Conservation (phyloP, 2,888 invertebrate genomes). For the Plemyria rubiginata region DNA sequence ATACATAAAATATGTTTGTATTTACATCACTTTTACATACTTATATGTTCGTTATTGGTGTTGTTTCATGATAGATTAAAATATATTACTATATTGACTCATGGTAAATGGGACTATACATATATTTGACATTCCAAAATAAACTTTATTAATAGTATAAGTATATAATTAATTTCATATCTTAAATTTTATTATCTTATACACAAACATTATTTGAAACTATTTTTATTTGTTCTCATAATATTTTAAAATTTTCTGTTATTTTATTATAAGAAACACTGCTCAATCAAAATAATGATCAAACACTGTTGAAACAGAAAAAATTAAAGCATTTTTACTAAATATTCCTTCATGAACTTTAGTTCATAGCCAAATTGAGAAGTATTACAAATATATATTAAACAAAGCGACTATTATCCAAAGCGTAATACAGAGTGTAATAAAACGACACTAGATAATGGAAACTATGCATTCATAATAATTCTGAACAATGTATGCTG, state of each 20-base stretch:
- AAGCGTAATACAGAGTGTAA: background rate
- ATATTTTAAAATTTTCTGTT: conserved; percentile 14
- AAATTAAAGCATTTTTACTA: background rate
- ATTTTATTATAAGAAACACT: conserved; percentile 29
- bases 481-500: background rate
- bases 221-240: conserved; percentile 5
- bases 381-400: background rate
- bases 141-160: conserved; percentile 1
- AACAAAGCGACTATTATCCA: too few species aligned
- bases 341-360: conserved; percentile 19
- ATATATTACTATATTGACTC: background rate
- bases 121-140: conserved; percentile 6
- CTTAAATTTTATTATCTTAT: background rate
- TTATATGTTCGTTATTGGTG: conserved; percentile 7
- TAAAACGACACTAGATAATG: background rate
- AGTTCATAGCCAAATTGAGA: conserved; percentile 20
- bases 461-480: too few species aligned
- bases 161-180: conserved; percentile 3
- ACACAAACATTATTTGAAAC: background rate
- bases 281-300: conserved; percentile 39
- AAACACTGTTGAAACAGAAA: conserved; percentile 36
- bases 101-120: background rate
- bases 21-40: conserved; percentile 16
- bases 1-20: conserved; percentile 19
- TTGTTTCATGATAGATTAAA: background rate